Conservation (phyloP, 2,888 invertebrate species). For the Folsomia candida region DNA sequence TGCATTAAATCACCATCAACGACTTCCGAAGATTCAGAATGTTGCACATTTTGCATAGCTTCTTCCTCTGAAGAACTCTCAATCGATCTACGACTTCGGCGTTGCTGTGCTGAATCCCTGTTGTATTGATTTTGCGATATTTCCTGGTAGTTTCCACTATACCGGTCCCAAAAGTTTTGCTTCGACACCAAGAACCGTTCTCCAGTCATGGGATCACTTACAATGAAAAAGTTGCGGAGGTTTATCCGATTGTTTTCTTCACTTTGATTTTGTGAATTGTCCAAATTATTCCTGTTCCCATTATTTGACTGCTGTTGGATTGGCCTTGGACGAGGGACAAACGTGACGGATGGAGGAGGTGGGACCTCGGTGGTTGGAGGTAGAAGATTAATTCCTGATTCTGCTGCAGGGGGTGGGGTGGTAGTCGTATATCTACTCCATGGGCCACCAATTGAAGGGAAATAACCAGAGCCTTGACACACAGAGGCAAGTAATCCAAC, state of each 20-base stretch:
- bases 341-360: background rate
- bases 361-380: background rate
- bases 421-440: slow-evolving; percentile 6
- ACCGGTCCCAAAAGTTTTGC: background rate
- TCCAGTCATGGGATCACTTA: slow-evolving; percentile 1
- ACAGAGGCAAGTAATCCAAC: background rate
- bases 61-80: no score
- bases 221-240: background rate
- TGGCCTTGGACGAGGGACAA: background rate
- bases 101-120: no score
- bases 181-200: background rate
- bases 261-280: background rate
- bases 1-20: no score
- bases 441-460: slow-evolving; percentile 8
- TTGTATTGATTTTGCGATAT: no score
- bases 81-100: no score
- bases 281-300: background rate
- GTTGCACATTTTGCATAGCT: no score
- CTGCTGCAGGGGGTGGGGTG: background rate
- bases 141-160: no score
- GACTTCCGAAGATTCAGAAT: no score
- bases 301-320: background rate
- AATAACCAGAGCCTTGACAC: background rate
- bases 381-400: background rate
- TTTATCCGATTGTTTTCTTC: background rate